Evolutionary conservation across 2,797 vertebrate species (phyloP).

Genomic region (Eupleurogrammus muticus): DNA sequence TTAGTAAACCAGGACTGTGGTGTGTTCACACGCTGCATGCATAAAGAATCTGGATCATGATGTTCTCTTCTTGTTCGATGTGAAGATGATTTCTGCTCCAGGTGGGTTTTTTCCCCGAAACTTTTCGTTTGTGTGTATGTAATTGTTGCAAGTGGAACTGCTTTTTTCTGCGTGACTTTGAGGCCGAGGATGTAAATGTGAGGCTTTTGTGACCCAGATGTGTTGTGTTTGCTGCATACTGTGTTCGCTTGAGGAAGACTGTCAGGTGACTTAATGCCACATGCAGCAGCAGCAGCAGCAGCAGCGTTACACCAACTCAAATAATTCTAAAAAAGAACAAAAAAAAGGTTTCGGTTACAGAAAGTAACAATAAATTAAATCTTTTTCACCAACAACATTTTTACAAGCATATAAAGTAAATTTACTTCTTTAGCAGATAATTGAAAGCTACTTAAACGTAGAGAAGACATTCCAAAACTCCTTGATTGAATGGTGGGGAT

Average conservation of each 20-base stretch:
- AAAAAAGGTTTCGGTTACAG: background rate
- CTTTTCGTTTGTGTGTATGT: constrained; percentile 43
- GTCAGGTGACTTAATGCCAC: constrained; percentile 59
- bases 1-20: constrained; percentile 58
- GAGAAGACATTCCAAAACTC: constrained; percentile 16
- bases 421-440: constrained; percentile 25
- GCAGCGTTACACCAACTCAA: constrained; percentile 37
- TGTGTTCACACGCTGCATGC: constrained; percentile 75
- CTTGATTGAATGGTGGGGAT: constrained; percentile 19
- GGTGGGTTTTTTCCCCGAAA: constrained; percentile 55
- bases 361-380: constrained; percentile 11
- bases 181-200: constrained; percentile 63
- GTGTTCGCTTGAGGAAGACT: constrained; percentile 29
- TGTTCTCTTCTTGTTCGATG: constrained; percentile 68
- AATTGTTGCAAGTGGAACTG: constrained; percentile 67
- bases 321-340: background rate
- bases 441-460: constrained; percentile 14
- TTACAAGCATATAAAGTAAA: constrained; percentile 4
- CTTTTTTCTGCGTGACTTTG: constrained; percentile 44
- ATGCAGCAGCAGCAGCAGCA: constrained; percentile 62
- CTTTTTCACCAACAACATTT: constrained; percentile 5
- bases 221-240: constrained; percentile 54
- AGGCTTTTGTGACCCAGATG: constrained; percentile 57
- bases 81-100: constrained; percentile 66
- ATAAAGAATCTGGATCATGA: constrained; percentile 68